Percentiles rank a stretch among this genome's conserved stretches.
Conservation (phyloP, 2,888 invertebrate genomes). For the Myopa testacea region DNA sequence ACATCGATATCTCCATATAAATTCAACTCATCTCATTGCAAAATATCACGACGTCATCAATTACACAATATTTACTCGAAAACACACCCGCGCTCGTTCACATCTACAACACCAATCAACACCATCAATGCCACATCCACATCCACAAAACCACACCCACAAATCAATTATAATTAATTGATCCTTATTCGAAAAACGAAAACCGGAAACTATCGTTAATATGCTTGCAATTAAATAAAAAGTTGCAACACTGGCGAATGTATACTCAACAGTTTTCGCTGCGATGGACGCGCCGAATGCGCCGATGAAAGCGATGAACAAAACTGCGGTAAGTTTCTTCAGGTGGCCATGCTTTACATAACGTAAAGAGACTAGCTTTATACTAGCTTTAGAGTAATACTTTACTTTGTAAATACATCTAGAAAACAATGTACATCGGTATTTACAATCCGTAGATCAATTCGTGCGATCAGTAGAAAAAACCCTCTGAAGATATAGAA, state of each 20-base stretch:
- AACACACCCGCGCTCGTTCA: constrained; percentile 30
- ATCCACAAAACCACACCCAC: background rate
- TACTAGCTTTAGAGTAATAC: too few relatives aligned
- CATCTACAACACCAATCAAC: constrained; percentile 36
- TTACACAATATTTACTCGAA: constrained; percentile 24
- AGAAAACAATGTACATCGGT: too few relatives aligned
- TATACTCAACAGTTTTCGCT: constrained; percentile 72
- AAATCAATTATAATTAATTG: background rate
- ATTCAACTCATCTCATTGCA: background rate
- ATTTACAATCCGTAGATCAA: too few relatives aligned
- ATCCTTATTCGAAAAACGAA: too few relatives aligned
- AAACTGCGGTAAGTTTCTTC: constrained; percentile 71
- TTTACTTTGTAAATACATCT: too few relatives aligned
- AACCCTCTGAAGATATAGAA: too few relatives aligned
- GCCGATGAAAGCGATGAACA: constrained; percentile 75
- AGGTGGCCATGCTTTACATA: background rate
- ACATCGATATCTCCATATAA: background rate
- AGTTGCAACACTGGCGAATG: constrained; percentile 75
- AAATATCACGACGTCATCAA: background rate
- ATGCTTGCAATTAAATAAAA: constrained; percentile 12
- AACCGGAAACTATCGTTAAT: background rate
- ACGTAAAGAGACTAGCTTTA: too few relatives aligned
- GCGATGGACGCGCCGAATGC: constrained; percentile 72
- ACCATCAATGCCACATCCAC: background rate
- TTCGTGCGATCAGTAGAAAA: too few relatives aligned